Percentiles rank a stretch among this genome's conserved stretches.
Conservation (phyloP, 1,140 invertebrate genomes). For the Pomacea maculata region DNA sequence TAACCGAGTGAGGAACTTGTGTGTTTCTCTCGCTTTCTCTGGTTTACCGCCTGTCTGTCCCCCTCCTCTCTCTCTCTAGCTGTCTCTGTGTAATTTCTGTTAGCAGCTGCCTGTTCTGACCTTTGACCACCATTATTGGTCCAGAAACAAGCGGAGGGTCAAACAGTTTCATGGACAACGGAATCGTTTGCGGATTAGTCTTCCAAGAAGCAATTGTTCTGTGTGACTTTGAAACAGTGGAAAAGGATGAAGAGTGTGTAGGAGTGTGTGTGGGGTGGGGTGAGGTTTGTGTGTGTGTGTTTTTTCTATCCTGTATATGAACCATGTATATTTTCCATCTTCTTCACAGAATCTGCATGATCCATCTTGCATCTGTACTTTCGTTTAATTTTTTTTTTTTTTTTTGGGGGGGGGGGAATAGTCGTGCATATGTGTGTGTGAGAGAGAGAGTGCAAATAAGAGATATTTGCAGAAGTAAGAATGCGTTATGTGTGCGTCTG, state of each 20-base stretch:
- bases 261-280: background rate
- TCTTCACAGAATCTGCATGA: no score
- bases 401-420: no score
- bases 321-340: no score
- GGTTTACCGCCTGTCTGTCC: background rate
- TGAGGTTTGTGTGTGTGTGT: conserved; percentile 12
- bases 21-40: background rate
- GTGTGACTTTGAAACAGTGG: no score
- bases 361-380: no score
- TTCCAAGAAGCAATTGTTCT: no score
- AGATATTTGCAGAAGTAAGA: background rate
- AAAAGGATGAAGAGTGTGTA: background rate
- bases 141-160: no score
- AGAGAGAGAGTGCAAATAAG: background rate
- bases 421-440: conserved; percentile 4
- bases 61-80: background rate
- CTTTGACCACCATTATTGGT: no score
- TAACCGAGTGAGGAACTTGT: background rate
- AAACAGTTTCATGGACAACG: no score
- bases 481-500: background rate
- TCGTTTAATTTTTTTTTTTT: no score
- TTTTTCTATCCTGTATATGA: background rate
- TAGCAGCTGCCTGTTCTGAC: no score
- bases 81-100: background rate
- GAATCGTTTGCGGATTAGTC: no score